Evolutionary conservation across 2,888 invertebrate genomes (phyloP).

Genomic region (Homarus gammarus): DNA sequence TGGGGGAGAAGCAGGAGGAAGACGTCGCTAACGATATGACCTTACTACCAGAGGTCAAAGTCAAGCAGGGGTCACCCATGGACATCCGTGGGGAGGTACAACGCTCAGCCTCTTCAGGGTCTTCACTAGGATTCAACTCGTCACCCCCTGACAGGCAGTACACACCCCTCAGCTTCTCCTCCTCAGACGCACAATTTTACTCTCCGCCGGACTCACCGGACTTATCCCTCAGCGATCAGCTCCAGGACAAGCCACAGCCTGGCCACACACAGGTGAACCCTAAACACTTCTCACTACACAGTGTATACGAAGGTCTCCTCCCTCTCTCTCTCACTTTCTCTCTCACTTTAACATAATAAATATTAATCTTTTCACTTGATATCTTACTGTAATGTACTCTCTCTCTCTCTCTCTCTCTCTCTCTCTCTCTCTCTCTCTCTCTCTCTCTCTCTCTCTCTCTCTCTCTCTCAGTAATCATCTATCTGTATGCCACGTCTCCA

Average conservation of each 20-base stretch:
- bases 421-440: no score
- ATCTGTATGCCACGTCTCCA: no score
- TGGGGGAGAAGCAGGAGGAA: constrained; percentile 12
- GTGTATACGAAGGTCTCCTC: background rate
- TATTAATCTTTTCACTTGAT: background rate
- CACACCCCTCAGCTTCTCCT: constrained; percentile 74
- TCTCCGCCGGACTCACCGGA: constrained; percentile 75
- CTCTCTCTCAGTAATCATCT: no score
- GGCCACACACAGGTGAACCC: constrained; percentile 44
- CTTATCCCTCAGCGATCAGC: constrained; percentile 69
- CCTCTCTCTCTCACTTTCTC: constrained; percentile 29
- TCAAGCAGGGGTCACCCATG: background rate
- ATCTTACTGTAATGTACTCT: no score
- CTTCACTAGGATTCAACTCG: constrained; percentile 56
- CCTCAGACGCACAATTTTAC: constrained; percentile 75
- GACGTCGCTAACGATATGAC: constrained; percentile 2
- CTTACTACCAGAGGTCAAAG: constrained; percentile 13
- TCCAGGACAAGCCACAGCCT: constrained; percentile 51
- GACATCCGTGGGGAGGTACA: constrained; percentile 34
- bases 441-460: no score
- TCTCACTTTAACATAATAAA: constrained; percentile 15
- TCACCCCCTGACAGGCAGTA: constrained; percentile 62
- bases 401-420: background rate
- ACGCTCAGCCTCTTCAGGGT: constrained; percentile 60
- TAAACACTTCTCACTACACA: background rate